Percentiles rank a stretch among this genome's conserved stretches.
Evolutionary conservation across 2,797 vertebrate genomes (phyloP).

Genomic region (Epinephelus coioides): DNA sequence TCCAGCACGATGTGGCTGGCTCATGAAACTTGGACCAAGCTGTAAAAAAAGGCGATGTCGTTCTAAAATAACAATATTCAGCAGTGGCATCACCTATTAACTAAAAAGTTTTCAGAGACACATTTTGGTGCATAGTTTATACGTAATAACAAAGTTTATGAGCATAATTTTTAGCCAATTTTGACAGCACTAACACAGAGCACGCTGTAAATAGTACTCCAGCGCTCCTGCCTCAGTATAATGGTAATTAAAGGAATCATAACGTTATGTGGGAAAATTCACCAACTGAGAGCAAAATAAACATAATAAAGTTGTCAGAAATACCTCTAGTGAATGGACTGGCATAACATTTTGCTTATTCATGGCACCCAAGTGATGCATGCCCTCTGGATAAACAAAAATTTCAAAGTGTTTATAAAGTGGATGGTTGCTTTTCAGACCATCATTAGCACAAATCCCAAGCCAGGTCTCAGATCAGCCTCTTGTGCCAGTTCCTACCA

Average conservation of each 20-base stretch:
- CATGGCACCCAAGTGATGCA: background rate
- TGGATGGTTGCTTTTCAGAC: background rate
- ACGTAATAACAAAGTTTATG: too few species aligned
- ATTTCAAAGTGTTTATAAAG: background rate
- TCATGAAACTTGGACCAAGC: too few species aligned
- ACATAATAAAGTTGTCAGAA: background rate
- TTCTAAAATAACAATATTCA: too few species aligned
- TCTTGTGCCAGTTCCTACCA: constrained; percentile 45
- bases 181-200: too few species aligned
- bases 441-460: constrained; percentile 22
- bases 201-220: too few species aligned
- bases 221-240: background rate
- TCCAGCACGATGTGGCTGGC: too few species aligned
- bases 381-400: constrained; percentile 1
- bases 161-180: too few species aligned
- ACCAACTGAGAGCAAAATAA: background rate
- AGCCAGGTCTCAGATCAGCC: constrained; percentile 36
- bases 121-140: too few species aligned
- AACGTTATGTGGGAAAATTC: background rate
- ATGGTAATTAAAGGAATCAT: background rate
- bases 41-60: too few species aligned
- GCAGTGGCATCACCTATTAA: too few species aligned
- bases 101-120: too few species aligned
- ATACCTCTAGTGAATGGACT: background rate
- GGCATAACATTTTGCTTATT: background rate